Evolutionary conservation across 2,888 invertebrate genomes (phyloP).

Genomic region (Strigamia transsilvanica): DNA sequence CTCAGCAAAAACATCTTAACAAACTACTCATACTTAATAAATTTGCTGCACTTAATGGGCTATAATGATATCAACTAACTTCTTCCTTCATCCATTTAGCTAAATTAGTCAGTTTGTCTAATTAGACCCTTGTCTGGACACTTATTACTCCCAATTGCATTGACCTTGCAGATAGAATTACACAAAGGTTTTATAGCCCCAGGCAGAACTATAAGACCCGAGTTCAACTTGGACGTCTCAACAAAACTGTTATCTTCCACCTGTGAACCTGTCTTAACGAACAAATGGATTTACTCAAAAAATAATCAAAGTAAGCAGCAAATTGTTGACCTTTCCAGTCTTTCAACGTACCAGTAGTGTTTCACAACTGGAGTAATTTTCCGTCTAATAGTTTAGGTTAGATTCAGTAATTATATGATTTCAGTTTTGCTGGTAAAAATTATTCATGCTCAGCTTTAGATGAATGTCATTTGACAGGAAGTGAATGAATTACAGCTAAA

Average conservation of each 20-base stretch:
- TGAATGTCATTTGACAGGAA: neutral
- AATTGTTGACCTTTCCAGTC: too few species aligned
- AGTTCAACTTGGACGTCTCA: neutral
- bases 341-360: too few species aligned
- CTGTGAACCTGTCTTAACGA: too few species aligned
- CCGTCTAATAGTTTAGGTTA: too few species aligned
- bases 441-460: slow-evolving; percentile 2
- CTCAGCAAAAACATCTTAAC: neutral
- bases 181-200: neutral
- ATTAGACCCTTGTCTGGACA: neutral
- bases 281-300: too few species aligned
- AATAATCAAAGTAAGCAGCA: too few species aligned
- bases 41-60: neutral
- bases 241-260: neutral
- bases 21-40: neutral
- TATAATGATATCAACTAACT: neutral
- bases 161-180: neutral
- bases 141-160: neutral
- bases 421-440: neutral
- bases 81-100: neutral
- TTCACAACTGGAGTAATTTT: too few species aligned
- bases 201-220: neutral
- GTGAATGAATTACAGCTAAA: neutral
- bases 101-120: neutral
- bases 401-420: neutral